phyloP scores from a whole-genome alignment of 1,140 invertebrate genomes.

The Lordiphosa clarofinis region DNA sequence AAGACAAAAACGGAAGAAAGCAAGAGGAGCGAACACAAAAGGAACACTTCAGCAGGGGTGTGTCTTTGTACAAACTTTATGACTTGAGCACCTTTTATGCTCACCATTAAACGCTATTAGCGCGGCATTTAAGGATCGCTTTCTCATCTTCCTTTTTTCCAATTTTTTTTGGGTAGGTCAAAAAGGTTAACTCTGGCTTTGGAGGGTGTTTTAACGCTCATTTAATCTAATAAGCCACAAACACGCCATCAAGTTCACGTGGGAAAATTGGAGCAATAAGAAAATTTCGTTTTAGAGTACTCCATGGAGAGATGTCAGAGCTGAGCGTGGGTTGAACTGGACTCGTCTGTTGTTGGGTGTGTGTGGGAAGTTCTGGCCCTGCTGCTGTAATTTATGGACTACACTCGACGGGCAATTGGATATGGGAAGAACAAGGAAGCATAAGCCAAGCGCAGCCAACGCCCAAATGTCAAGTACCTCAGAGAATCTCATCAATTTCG shows the following conservation, averaged over 20 bases:
- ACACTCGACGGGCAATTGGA: conserved; percentile 39
- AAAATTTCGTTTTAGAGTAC: background rate
- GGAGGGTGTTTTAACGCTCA: conserved; percentile 50
- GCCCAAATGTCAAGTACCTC: conserved; percentile 41
- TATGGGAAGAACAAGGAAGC: conserved; percentile 57
- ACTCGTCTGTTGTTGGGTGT: conserved; percentile 43
- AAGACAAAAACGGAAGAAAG: conserved; percentile 15
- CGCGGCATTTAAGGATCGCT: conserved; percentile 66
- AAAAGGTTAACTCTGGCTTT: conserved; percentile 19
- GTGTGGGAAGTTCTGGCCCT: conserved; percentile 57
- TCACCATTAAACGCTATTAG: conserved; percentile 75
- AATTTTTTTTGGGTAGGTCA: conserved; percentile 38
- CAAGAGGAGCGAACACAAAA: conserved; percentile 49
- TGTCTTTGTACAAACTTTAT: conserved; percentile 62
- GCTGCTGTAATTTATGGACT: conserved; percentile 55
- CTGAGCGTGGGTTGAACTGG: conserved; percentile 34
- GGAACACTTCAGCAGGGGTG: conserved; percentile 45
- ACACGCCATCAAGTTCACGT: conserved; percentile 75
- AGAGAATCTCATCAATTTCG: conserved; percentile 60
- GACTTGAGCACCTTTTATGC: conserved; percentile 70
- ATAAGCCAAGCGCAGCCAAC: conserved; percentile 21
- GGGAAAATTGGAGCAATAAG: conserved; percentile 68
- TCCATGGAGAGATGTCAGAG: conserved; percentile 9
- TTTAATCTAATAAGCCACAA: conserved; percentile 71
- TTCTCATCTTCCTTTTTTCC: conserved; percentile 19